Conservation (phyloP, 2,888 invertebrate genomes). For the Plebejus anna region DNA sequence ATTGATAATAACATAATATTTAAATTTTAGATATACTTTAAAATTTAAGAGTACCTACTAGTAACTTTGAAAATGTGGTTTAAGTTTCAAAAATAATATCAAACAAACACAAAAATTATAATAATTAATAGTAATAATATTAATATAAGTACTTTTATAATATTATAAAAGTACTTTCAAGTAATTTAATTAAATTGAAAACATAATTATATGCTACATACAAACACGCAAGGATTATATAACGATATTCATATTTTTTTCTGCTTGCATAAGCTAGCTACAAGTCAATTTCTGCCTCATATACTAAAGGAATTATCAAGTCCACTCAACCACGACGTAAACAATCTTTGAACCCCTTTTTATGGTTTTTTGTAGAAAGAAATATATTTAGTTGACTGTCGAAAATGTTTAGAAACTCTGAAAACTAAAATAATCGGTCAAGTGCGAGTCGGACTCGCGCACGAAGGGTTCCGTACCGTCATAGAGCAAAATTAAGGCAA, state of each 20-base stretch:
- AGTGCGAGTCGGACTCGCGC: too few species aligned
- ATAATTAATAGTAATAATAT: too few species aligned
- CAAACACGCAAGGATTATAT: not conserved
- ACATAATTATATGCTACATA: not conserved
- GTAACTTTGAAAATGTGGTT: too few species aligned
- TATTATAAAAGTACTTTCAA: not conserved
- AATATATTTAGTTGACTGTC: not conserved
- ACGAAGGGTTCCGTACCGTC: too few species aligned
- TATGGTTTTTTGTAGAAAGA: not conserved
- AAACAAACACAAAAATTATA: too few species aligned
- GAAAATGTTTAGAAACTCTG: not conserved
- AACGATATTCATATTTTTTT: constrained; percentile 1
- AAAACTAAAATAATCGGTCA: not conserved
- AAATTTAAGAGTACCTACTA: too few species aligned
- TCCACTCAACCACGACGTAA: not conserved
- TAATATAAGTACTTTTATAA: too few species aligned
- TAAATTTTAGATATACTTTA: too few species aligned
- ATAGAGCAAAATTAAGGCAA: too few species aligned
- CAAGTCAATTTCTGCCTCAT: not conserved
- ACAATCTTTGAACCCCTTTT: not conserved
- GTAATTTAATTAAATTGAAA: not conserved
- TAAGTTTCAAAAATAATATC: too few species aligned
- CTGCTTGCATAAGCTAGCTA: not conserved
- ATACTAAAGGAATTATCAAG: not conserved
- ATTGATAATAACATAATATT: too few species aligned